Percentiles rank a stretch among this genome's conserved stretches.
These are phyloP conservation scores for Remorina albescens DNA, from an alignment of 2,797 vertebrate genomes.

Conservation along the genomic window DNA sequence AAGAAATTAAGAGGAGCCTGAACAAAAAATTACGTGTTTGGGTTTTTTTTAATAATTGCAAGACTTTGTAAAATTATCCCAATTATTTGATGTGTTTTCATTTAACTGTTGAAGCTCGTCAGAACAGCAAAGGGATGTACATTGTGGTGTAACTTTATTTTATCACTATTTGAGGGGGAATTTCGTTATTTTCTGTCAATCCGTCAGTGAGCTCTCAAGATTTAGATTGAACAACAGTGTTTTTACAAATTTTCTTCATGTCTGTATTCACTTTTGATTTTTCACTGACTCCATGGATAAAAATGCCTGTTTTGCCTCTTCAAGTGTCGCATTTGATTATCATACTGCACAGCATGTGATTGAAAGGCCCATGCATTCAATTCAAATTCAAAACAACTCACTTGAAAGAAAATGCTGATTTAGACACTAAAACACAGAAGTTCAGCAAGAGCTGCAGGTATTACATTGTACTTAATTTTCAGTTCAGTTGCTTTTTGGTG, in stretches of 20 bases:
- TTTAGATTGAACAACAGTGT: background rate
- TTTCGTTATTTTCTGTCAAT: conserved; percentile 3
- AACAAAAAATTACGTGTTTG: too few relatives aligned
- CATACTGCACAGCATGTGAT: conserved; percentile 25
- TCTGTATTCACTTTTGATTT: conserved; percentile 14
- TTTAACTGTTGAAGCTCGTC: conserved; percentile 8
- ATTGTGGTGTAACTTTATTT: background rate
- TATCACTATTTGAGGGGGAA: background rate
- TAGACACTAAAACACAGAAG: conserved; percentile 27
- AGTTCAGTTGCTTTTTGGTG: conserved; percentile 8
- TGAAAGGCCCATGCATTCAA: conserved; percentile 35
- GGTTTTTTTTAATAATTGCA: too few relatives aligned
- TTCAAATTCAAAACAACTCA: conserved; percentile 49
- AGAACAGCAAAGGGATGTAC: background rate
- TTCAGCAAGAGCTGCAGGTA: conserved; percentile 35
- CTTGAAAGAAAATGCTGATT: conserved; percentile 48
- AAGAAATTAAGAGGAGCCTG: too few relatives aligned
- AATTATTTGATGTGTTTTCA: too few relatives aligned
- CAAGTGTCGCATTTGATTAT: conserved; percentile 47
- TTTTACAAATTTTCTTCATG: conserved; percentile 25
- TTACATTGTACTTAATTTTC: conserved; percentile 26
- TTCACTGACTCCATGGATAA: conserved; percentile 36
- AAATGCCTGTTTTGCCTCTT: conserved; percentile 25
- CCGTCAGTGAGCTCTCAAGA: conserved; percentile 9
- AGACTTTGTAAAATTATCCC: too few relatives aligned